Evolutionary conservation across 2,888 invertebrate genomes (phyloP).

Genomic region (Odontothrips loti): DNA sequence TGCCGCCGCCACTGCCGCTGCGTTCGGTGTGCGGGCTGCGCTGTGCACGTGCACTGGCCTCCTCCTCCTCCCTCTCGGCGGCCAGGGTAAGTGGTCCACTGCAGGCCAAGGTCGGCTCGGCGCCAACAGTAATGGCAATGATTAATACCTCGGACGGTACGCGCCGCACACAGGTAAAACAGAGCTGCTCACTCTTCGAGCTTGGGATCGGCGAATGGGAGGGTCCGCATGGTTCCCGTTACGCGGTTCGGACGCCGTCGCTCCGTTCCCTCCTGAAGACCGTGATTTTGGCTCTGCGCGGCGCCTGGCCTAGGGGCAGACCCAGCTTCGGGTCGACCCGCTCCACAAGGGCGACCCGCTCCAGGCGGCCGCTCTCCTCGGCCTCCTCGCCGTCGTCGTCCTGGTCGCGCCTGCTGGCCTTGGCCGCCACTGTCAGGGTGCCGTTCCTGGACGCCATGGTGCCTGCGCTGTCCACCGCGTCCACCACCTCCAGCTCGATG

Average conservation of each 20-base stretch:
- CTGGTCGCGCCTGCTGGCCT: not conserved
- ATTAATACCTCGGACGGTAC: no score
- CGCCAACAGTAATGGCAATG: not conserved
- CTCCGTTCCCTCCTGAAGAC: conserved; percentile 5
- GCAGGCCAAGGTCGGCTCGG: not conserved
- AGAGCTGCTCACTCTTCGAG: no score
- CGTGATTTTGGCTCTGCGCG: conserved; percentile 7
- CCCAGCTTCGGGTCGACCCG: conserved; percentile 13
- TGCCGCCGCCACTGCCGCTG: no score
- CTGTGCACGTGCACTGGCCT: no score
- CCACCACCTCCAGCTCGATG: conserved; percentile 17
- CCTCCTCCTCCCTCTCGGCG: not conserved
- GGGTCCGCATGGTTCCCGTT: not conserved
- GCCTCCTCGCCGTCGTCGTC: not conserved
- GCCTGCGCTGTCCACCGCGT: conserved; percentile 4
- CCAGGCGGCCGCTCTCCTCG: conserved; percentile 18
- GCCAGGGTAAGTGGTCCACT: not conserved
- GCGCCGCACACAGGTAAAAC: no score
- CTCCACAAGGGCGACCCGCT: conserved; percentile 14
- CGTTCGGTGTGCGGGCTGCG: no score
- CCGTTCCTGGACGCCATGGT: not conserved
- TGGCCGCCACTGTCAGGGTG: not conserved
- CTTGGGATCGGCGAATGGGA: no score
- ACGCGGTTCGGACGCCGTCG: not conserved
- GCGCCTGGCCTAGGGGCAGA: not conserved